Evolutionary conservation across 2,888 invertebrate genomes (phyloP).

Genomic region (Biston stratarius): DNA sequence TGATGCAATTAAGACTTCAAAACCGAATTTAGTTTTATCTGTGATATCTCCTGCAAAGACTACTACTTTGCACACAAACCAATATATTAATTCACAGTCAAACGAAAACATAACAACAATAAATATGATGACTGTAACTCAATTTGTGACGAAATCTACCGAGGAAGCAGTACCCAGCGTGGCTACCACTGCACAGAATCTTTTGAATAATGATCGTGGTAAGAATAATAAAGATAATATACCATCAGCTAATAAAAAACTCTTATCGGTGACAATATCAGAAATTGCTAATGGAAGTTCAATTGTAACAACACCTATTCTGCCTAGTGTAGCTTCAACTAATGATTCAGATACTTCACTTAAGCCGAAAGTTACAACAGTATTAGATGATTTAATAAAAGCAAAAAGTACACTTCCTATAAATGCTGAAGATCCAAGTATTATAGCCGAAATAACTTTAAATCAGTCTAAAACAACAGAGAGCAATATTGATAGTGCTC

Average conservation of each 20-base stretch:
- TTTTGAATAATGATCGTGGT: neutral
- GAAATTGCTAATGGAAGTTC: neutral
- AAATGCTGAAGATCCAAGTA: slow-evolving; percentile 3
- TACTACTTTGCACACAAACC: neutral
- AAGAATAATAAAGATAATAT: neutral
- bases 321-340: neutral
- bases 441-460: neutral
- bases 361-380: neutral
- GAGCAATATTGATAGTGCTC: neutral
- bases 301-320: neutral
- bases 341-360: neutral
- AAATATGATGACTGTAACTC: neutral
- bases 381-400: slow-evolving; percentile 5
- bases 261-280: neutral
- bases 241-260: neutral
- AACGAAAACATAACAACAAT: neutral
- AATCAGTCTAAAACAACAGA: neutral
- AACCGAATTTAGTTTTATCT: neutral
- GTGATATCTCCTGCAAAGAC: neutral
- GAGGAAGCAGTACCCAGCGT: neutral
- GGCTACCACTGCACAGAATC: neutral
- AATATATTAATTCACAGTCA: neutral
- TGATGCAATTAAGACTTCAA: neutral
- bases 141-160: neutral
- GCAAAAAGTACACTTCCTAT: neutral